A percentile compares a stretch with the other conserved stretches of the same genome.
Evolutionary conservation across 2,797 vertebrate genomes (phyloP).

Genomic region (Gobionotothen gibberifrons): DNA sequence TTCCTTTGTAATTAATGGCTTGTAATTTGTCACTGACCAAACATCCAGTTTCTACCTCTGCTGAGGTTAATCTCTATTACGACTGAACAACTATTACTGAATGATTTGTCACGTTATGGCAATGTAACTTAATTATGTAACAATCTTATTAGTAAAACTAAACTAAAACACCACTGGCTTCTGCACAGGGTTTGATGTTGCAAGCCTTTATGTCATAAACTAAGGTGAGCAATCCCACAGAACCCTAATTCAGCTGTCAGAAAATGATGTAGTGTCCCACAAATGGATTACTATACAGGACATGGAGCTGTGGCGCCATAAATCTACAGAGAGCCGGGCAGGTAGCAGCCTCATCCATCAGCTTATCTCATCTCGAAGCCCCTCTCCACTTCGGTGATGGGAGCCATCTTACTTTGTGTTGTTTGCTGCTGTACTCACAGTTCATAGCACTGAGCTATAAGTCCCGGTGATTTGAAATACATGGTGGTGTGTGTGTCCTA

Average conservation of each 20-base stretch:
- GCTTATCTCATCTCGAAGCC: slow-evolving; percentile 58
- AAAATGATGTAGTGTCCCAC: slow-evolving; percentile 61
- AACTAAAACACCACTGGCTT: slow-evolving; percentile 16
- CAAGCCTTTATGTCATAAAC: slow-evolving; percentile 53
- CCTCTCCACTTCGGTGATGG: slow-evolving; percentile 34
- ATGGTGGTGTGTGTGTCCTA: neutral
- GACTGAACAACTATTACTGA: neutral
- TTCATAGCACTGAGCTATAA: neutral
- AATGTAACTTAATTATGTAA: slow-evolving; percentile 25
- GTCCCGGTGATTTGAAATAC: neutral
- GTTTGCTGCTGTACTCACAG: slow-evolving; percentile 3
- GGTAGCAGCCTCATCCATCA: slow-evolving; percentile 63
- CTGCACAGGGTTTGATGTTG: slow-evolving; percentile 31
- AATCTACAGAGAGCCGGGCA: slow-evolving; percentile 53
- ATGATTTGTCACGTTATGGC: neutral
- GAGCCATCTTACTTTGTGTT: slow-evolving; percentile 5
- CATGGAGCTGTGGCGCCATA: slow-evolving; percentile 56
- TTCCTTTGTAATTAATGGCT: neutral
- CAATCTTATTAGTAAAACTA: neutral
- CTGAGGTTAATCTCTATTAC: neutral
- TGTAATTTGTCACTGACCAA: neutral
- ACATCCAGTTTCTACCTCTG: neutral
- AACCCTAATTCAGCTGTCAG: slow-evolving; percentile 64
- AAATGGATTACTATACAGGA: slow-evolving; percentile 69
- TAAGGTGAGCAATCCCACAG: slow-evolving; percentile 50